These are phyloP conservation scores for Dendronephthya gigantea DNA, from an alignment of 64 coral and sea anemone species.

Conservation along the genomic window DNA sequence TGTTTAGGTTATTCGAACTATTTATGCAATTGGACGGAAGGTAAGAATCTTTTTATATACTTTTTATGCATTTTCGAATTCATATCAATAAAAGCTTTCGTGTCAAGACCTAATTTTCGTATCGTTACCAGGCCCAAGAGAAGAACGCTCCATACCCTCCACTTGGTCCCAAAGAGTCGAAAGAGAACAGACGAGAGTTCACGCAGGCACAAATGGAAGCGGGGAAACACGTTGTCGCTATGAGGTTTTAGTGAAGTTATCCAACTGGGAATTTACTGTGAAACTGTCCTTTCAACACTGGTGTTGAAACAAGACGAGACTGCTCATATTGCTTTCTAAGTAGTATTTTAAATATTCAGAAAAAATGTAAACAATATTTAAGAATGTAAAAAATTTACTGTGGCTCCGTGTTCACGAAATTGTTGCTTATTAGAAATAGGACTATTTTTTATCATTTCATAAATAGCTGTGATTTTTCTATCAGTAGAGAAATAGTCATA, in stretches of 20 bases:
- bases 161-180: neutral
- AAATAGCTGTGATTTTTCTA: no score
- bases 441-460: no score
- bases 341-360: no score
- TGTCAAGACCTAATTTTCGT: neutral
- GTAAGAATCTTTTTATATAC: neutral
- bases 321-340: neutral
- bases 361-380: no score
- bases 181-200: neutral
- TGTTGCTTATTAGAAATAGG: no score
- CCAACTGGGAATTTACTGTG: neutral
- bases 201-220: neutral
- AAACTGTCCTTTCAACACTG: neutral
- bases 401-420: no score
- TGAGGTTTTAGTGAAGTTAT: neutral
- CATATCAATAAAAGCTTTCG: neutral
- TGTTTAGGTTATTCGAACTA: neutral
- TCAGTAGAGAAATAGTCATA: no score
- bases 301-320: neutral
- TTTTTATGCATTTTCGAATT: neutral
- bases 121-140: neutral
- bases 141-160: conserved; percentile 15
- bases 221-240: neutral
- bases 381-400: no score
- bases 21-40: conserved; percentile 10